These are phyloP conservation scores for Apis florea DNA, from an alignment of 1,140 invertebrate genomes.

Conservation along the genomic window DNA sequence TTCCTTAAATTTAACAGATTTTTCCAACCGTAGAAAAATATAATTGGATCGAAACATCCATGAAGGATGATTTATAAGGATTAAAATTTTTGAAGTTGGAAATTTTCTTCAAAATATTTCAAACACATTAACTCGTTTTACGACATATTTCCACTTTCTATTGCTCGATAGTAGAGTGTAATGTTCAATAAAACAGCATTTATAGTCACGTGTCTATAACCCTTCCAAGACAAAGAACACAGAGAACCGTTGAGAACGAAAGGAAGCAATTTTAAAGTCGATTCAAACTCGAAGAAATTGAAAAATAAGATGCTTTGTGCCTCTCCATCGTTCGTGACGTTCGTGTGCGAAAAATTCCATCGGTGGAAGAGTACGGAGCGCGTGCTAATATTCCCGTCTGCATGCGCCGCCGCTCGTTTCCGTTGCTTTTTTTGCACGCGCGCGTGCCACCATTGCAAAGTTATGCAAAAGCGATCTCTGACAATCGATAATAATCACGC, in stretches of 20 bases:
- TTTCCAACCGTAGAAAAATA: too few relatives aligned
- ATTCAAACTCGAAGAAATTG: conserved; percentile 32
- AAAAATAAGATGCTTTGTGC: conserved; percentile 34
- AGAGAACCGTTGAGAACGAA: not conserved
- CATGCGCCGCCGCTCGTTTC: not conserved
- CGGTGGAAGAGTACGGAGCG: too few relatives aligned
- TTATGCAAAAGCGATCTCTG: conserved; percentile 5
- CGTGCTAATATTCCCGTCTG: not conserved
- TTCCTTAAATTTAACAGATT: too few relatives aligned
- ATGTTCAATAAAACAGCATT: not conserved
- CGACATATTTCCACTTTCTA: not conserved
- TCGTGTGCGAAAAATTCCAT: not conserved
- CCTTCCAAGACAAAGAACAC: not conserved
- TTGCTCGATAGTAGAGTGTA: not conserved
- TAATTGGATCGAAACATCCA: too few relatives aligned
- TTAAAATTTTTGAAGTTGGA: too few relatives aligned
- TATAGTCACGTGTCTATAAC: not conserved
- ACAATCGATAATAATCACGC: conserved; percentile 14
- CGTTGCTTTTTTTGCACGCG: not conserved
- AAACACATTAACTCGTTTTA: not conserved
- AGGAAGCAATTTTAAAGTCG: conserved; percentile 32
- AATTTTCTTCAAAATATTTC: not conserved
- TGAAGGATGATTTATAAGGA: too few relatives aligned
- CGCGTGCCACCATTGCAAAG: not conserved
- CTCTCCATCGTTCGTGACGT: not conserved